Evolutionary conservation across 2,888 invertebrate species (phyloP).

Genomic region (Agriopis leucophaearia): DNA sequence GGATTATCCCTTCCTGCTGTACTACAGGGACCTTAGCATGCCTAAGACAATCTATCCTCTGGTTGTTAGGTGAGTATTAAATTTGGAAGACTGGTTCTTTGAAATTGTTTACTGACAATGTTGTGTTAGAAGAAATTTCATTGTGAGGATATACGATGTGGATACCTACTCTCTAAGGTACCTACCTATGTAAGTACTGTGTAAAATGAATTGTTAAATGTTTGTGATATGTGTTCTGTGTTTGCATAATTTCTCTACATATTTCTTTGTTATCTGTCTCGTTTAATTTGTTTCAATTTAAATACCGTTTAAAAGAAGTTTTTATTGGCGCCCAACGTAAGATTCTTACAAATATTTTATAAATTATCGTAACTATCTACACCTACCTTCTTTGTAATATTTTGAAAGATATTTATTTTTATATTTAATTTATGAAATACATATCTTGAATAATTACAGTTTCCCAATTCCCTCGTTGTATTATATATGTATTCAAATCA

Average conservation of each 20-base stretch:
- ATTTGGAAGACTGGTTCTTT: slow-evolving; percentile 30
- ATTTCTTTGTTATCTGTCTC: slow-evolving; percentile 7
- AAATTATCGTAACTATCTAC: too few relatives aligned
- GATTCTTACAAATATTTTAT: slow-evolving; percentile 4
- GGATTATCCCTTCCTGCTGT: slow-evolving; percentile 91
- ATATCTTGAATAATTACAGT: too few relatives aligned
- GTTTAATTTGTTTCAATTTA: neutral
- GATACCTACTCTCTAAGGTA: neutral
- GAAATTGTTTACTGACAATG: neutral
- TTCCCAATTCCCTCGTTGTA: too few relatives aligned
- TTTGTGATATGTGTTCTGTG: slow-evolving; percentile 38
- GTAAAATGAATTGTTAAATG: slow-evolving; percentile 6
- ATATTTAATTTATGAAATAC: neutral
- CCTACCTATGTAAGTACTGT: neutral
- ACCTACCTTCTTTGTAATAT: neutral
- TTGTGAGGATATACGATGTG: neutral
- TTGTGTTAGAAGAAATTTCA: slow-evolving; percentile 19
- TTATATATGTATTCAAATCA: too few relatives aligned
- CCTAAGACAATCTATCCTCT: slow-evolving; percentile 90
- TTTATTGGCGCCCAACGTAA: slow-evolving; percentile 34
- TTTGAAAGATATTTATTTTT: neutral
- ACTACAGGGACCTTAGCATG: slow-evolving; percentile 90
- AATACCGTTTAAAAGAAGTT: neutral
- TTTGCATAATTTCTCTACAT: slow-evolving; percentile 18
- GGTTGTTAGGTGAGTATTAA: slow-evolving; percentile 88